Percentiles rank a stretch among this genome's conserved stretches.
These are phyloP conservation scores for Caenorhabditis sp. DNA, from an alignment of 2,888 invertebrate species.

Conservation along the genomic window DNA sequence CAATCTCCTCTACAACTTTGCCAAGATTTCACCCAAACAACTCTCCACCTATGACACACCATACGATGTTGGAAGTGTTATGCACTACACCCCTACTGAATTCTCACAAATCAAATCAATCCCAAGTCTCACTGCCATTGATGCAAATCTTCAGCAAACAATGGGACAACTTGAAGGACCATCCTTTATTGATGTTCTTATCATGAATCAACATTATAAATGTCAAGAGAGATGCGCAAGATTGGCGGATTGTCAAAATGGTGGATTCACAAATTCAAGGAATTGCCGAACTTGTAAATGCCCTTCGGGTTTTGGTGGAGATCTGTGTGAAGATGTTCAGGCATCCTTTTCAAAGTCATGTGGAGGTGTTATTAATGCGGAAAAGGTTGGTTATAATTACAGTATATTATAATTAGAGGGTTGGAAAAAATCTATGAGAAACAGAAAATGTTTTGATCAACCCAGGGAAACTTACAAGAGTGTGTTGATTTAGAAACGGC, in stretches of 20 bases:
- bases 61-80: conserved; percentile 56
- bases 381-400: conserved; percentile 20
- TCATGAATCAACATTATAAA: conserved; percentile 52
- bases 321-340: conserved; percentile 41
- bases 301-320: conserved; percentile 53
- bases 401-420: no score
- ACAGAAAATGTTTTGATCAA: no score
- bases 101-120: conserved; percentile 43
- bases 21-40: conserved; percentile 48
- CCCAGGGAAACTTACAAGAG: no score
- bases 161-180: conserved; percentile 58
- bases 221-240: conserved; percentile 32
- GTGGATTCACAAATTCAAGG: conserved; percentile 50
- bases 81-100: conserved; percentile 58
- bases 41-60: conserved; percentile 51
- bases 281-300: conserved; percentile 55
- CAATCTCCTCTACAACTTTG: conserved; percentile 51
- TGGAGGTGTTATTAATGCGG: conserved; percentile 46
- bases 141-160: conserved; percentile 52
- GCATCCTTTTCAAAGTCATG: conserved; percentile 47
- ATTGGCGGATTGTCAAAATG: conserved; percentile 45
- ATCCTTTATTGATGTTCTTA: conserved; percentile 50
- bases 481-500: no score
- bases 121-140: conserved; percentile 45
- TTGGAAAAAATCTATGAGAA: no score